These are phyloP conservation scores for Acromyrmex echinatior DNA, from an alignment of 1,140 invertebrate species.

Conservation along the genomic window DNA sequence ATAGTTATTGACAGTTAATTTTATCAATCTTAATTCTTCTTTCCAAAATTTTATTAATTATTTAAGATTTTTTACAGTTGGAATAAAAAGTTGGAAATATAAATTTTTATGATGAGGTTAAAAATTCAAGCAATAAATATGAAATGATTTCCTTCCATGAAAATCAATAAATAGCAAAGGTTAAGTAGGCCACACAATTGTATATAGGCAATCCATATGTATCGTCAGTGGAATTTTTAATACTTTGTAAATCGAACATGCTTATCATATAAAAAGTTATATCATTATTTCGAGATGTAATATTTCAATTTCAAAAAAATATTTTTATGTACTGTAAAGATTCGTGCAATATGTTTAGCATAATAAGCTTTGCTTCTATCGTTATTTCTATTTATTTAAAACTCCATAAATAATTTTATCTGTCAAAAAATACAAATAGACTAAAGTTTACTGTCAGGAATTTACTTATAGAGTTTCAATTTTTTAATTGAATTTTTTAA, in stretches of 20 bases:
- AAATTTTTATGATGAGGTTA: not conserved
- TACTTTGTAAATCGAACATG: not conserved
- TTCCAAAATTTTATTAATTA: not conserved
- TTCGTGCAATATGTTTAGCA: not conserved
- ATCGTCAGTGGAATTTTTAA: not conserved
- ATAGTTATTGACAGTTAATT: not conserved
- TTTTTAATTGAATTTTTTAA: not conserved
- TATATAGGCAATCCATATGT: not conserved
- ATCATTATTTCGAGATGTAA: not conserved
- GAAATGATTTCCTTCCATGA: not conserved
- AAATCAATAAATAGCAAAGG: constrained; percentile 18
- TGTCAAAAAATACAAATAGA: not conserved
- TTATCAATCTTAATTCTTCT: not conserved
- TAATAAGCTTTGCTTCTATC: not conserved
- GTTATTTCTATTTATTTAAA: not conserved
- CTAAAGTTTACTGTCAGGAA: not conserved
- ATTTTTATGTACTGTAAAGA: not conserved
- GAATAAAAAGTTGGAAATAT: not conserved
- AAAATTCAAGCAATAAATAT: not conserved
- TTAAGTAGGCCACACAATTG: not conserved
- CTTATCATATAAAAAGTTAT: not conserved
- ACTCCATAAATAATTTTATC: not conserved
- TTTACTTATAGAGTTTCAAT: not conserved
- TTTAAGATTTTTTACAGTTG: not conserved
- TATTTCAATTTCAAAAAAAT: not conserved